Conservation (phyloP, 2,888 invertebrate species). For the Antheraea assamensis region DNA sequence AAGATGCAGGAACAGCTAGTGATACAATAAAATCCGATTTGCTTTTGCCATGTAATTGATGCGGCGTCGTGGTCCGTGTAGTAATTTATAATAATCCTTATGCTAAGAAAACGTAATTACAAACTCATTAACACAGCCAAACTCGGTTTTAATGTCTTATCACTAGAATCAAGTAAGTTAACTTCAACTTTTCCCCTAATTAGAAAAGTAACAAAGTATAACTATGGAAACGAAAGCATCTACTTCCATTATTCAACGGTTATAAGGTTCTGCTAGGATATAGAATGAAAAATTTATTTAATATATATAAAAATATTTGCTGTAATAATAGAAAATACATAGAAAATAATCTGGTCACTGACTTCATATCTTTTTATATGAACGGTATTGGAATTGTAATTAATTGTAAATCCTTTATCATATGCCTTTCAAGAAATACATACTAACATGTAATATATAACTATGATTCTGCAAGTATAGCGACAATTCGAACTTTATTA, state of each 20-base stretch:
- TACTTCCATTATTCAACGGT: too few relatives aligned
- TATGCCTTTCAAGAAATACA: too few relatives aligned
- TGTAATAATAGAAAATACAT: neutral
- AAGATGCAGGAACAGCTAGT: too few relatives aligned
- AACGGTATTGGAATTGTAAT: neutral
- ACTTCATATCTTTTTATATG: neutral
- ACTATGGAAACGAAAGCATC: too few relatives aligned
- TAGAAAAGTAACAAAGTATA: constrained; percentile 75
- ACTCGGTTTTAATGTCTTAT: constrained; percentile 57
- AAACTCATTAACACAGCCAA: constrained; percentile 64
- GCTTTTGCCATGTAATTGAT: neutral
- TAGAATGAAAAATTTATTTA: too few relatives aligned
- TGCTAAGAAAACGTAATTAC: constrained; percentile 38
- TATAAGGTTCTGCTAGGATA: too few relatives aligned
- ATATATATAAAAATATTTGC: too few relatives aligned
- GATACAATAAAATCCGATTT: neutral
- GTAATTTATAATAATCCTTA: neutral
- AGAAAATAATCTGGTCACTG: neutral
- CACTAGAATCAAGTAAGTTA: constrained; percentile 69
- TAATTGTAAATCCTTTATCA: neutral
- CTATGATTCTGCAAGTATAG: neutral
- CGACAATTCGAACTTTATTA: neutral
- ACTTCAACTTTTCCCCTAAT: constrained; percentile 74
- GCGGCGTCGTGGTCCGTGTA: neutral
- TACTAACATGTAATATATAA: too few relatives aligned